Percentiles rank a stretch among this genome's conserved stretches.
phyloP scores from a whole-genome alignment of 1,140 invertebrate genomes.

The Atta colombica region DNA sequence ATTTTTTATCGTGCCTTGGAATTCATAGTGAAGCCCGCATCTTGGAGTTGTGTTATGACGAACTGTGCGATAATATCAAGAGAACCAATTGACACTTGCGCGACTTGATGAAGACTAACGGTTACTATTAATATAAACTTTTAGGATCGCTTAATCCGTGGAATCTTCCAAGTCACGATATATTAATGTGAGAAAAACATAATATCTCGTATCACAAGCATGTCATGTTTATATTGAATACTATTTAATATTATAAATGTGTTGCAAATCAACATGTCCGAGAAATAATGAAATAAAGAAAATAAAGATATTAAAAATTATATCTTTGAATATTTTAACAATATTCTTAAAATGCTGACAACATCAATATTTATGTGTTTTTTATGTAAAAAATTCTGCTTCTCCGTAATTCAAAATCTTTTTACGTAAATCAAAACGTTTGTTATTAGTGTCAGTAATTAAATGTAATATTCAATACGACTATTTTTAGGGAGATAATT shows the following conservation, averaged over 20 bases:
- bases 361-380: neutral
- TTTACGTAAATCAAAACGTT: constrained; percentile 33
- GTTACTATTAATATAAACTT: constrained; percentile 24
- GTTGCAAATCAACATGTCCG: neutral
- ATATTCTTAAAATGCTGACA: neutral
- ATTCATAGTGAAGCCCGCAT: constrained; percentile 41
- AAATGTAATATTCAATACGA: neutral
- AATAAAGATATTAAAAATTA: neutral
- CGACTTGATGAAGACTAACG: constrained; percentile 55
- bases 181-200: constrained; percentile 26
- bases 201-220: neutral
- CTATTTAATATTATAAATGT: neutral
- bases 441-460: neutral
- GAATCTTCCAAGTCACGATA: neutral
- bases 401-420: neutral
- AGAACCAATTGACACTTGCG: constrained; percentile 39
- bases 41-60: constrained; percentile 29
- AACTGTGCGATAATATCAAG: constrained; percentile 7
- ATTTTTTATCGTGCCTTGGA: constrained; percentile 20
- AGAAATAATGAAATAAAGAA: neutral
- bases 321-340: neutral
- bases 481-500: neutral
- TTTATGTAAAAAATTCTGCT: neutral
- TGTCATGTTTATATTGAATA: neutral
- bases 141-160: neutral